Evolutionary conservation across 1,140 invertebrate genomes (phyloP).

Genomic region (Tetranychus cinnabarinus): DNA sequence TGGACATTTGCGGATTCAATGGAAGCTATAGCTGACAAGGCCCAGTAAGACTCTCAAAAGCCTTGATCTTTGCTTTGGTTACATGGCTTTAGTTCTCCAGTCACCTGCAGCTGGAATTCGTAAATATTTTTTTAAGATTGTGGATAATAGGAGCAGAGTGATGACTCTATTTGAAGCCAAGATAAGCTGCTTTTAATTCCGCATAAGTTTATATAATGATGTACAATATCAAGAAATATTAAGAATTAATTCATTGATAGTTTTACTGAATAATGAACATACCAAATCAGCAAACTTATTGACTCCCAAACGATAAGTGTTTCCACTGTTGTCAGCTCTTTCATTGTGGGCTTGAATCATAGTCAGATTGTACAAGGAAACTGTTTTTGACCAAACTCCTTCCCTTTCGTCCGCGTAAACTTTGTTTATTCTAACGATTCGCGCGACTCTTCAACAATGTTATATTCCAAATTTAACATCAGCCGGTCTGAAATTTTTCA

Average conservation of each 20-base stretch:
- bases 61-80: constrained; percentile 56
- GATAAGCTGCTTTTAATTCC: too few species aligned
- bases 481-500: too few species aligned
- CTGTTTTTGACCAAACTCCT: constrained; percentile 6
- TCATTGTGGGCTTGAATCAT: constrained; percentile 9
- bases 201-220: too few species aligned
- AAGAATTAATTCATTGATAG: neutral
- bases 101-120: constrained; percentile 48
- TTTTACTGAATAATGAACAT: neutral
- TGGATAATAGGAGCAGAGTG: constrained; percentile 6
- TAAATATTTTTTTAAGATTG: constrained; percentile 13
- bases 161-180: too few species aligned
- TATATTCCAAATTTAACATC: too few species aligned
- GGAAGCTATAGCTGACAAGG: constrained; percentile 5
- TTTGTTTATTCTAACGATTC: too few species aligned
- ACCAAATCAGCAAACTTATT: constrained; percentile 19
- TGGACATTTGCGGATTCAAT: constrained; percentile 59
- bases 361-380: constrained; percentile 9
- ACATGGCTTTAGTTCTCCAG: constrained; percentile 60
- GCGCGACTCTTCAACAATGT: too few species aligned
- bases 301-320: constrained; percentile 19
- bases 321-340: constrained; percentile 9
- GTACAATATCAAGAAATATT: too few species aligned
- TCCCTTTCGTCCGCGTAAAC: neutral
- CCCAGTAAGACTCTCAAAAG: constrained; percentile 38